phyloP scores from a whole-genome alignment of 2,113 vertebrate species.

The Phaethornis superciliosus region DNA sequence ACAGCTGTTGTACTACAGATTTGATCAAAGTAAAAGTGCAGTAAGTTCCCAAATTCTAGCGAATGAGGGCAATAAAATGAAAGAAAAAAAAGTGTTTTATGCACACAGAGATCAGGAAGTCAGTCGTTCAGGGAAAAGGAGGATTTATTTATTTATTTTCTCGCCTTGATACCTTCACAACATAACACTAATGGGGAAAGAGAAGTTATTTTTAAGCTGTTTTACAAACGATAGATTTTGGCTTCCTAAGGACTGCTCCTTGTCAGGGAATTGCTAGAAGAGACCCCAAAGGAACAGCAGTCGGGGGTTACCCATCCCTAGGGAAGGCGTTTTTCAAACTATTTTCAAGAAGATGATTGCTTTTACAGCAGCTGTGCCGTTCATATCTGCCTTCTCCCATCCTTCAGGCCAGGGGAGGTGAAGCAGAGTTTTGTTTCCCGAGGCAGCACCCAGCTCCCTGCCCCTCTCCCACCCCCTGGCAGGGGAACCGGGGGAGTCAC shows the following conservation, averaged over 20 bases:
- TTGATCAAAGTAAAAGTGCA: not conserved
- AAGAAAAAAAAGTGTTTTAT: not conserved
- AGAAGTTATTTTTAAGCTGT: not conserved
- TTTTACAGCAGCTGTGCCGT: rapidly evolving
- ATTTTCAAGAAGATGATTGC: rapidly evolving
- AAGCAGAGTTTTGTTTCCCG: not conserved
- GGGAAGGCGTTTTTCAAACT: not conserved
- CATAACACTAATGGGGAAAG: not conserved
- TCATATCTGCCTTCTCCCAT: not conserved
- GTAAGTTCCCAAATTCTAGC: not conserved
- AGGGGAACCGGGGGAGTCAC: slow-evolving; percentile 19
- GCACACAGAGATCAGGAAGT: not conserved
- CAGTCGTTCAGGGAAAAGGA: not conserved
- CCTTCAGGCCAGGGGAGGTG: not conserved
- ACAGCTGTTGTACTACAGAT: not conserved
- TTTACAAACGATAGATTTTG: not conserved
- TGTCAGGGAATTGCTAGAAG: rapidly evolving
- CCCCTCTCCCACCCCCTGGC: not conserved
- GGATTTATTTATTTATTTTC: not conserved
- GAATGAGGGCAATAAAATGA: not conserved
- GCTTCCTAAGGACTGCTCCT: not conserved
- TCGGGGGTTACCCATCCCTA: not conserved
- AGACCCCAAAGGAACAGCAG: not conserved
- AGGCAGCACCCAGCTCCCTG: slow-evolving; percentile 52
- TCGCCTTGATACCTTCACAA: not conserved